Evolutionary conservation across 2,113 vertebrate genomes (phyloP).

Genomic region (Stomatorhinus ivindoensis): DNA sequence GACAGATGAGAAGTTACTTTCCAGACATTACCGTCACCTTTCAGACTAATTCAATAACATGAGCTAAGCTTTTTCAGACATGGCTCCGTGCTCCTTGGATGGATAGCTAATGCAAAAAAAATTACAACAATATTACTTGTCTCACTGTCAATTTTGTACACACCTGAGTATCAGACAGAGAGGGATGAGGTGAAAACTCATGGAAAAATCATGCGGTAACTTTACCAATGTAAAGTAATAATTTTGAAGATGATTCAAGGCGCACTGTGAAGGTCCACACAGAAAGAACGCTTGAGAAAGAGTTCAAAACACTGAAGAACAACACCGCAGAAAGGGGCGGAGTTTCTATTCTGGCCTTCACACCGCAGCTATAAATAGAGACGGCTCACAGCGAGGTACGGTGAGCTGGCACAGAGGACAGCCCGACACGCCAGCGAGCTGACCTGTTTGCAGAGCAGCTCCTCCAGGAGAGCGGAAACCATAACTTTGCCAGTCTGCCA

Average conservation of each 20-base stretch:
- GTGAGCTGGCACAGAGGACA: not conserved
- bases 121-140: not conserved
- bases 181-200: not conserved
- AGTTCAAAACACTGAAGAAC: not conserved
- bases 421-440: not conserved
- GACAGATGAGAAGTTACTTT: not conserved
- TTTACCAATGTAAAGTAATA: not conserved
- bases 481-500: not conserved
- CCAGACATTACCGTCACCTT: not conserved
- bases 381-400: not conserved
- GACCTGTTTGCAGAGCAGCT: not conserved
- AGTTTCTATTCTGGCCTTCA: not conserved
- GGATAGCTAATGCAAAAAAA: not conserved
- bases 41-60: not conserved
- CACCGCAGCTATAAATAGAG: not conserved
- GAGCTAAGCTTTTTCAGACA: not conserved
- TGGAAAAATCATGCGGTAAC: not conserved
- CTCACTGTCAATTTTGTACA: not conserved
- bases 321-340: not conserved
- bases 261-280: not conserved
- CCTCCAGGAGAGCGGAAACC: not conserved
- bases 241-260: not conserved
- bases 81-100: not conserved
- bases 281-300: not conserved
- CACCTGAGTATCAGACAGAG: not conserved